phyloP scores from a whole-genome alignment of 2,113 vertebrate species.

The Puntigrus tetrazona region DNA sequence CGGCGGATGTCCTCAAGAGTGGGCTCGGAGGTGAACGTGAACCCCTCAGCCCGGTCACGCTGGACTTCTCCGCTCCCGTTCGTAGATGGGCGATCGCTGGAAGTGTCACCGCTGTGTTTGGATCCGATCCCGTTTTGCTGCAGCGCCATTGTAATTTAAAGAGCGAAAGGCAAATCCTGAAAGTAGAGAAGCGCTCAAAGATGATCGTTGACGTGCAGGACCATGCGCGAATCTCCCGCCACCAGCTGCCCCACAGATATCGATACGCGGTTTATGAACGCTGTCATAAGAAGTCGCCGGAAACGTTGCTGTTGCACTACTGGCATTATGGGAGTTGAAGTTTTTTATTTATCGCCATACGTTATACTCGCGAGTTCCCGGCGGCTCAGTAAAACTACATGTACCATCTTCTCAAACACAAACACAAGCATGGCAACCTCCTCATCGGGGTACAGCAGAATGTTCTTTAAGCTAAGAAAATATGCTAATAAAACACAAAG shows the following conservation, averaged over 20 bases:
- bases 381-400: slow-evolving; percentile 62
- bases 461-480: slow-evolving; percentile 61
- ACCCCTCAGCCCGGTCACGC: slow-evolving; percentile 47
- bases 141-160: neutral
- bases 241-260: slow-evolving; percentile 1
- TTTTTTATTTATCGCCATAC: slow-evolving; percentile 17
- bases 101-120: neutral
- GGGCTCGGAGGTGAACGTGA: slow-evolving; percentile 78
- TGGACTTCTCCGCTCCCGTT: neutral
- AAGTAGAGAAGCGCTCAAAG: neutral
- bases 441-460: slow-evolving; percentile 44
- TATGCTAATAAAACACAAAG: slow-evolving; percentile 45
- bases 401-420: slow-evolving; percentile 37
- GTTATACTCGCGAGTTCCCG: no score
- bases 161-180: neutral
- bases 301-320: neutral
- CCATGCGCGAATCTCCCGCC: slow-evolving; percentile 56
- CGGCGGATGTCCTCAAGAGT: slow-evolving; percentile 82
- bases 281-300: slow-evolving; percentile 22
- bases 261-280: neutral
- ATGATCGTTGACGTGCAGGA: neutral
- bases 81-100: neutral
- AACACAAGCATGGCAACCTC: slow-evolving; percentile 69
- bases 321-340: slow-evolving; percentile 62
- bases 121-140: slow-evolving; percentile 32